Evolutionary conservation across 2,888 invertebrate species (phyloP).

Genomic region (Andrena haemorrhoa): DNA sequence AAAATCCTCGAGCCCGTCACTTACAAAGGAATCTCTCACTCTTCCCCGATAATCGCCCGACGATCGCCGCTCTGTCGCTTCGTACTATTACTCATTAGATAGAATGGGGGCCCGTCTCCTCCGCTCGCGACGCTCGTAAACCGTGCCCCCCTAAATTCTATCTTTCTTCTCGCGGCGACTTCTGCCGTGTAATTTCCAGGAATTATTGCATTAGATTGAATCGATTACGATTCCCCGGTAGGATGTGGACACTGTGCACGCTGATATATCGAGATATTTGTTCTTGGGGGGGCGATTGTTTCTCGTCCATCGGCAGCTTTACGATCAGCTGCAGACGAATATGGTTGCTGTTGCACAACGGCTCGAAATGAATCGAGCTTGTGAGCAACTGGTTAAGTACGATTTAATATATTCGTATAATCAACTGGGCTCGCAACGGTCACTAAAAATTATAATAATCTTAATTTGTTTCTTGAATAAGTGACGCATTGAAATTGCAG

Average conservation of each 20-base stretch:
- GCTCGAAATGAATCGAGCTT: no score
- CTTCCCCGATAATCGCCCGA: constrained; percentile 39
- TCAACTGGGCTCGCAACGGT: no score
- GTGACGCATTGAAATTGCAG: no score
- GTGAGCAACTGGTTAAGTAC: no score
- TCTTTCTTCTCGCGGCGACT: neutral
- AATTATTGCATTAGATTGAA: neutral
- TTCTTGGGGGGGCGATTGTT: neutral
- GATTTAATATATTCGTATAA: no score
- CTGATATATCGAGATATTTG: neutral
- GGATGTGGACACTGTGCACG: neutral
- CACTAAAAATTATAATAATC: no score
- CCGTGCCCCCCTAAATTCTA: constrained; percentile 5
- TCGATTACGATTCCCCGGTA: neutral
- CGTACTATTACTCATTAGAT: constrained; percentile 31
- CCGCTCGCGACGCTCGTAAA: neutral
- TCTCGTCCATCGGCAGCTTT: no score
- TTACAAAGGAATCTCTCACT: constrained; percentile 43
- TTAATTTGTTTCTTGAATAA: no score
- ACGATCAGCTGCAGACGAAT: no score
- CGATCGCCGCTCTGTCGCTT: constrained; percentile 25
- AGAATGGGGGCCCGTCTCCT: neutral
- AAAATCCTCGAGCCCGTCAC: constrained; percentile 50
- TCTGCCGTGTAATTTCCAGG: constrained; percentile 9
- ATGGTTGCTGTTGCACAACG: no score